Evolutionary conservation across 1,140 invertebrate genomes (phyloP).

Genomic region (Pachyrhynchus sulphureomaculatus): DNA sequence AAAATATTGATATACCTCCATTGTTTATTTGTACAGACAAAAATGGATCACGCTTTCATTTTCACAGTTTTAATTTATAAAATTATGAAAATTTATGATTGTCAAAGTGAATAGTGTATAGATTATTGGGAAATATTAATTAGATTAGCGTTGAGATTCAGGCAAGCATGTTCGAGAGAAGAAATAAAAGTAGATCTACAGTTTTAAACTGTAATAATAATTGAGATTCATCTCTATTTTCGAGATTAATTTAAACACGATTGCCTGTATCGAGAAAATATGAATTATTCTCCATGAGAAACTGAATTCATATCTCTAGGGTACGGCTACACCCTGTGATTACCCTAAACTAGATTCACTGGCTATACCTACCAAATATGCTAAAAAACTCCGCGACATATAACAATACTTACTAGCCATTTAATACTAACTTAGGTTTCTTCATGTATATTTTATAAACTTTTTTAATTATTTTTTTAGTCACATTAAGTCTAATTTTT

Average conservation of each 20-base stretch:
- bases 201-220: slow-evolving; percentile 1
- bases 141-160: slow-evolving; percentile 27
- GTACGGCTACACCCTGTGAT: slow-evolving; percentile 53
- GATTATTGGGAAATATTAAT: slow-evolving; percentile 35
- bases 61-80: slow-evolving; percentile 37
- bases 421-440: slow-evolving; percentile 41
- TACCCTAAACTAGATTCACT: slow-evolving; percentile 51
- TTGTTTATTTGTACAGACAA: slow-evolving; percentile 31
- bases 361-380: slow-evolving; percentile 43
- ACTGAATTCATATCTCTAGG: slow-evolving; percentile 47
- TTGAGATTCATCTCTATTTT: slow-evolving; percentile 25
- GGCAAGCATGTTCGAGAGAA: slow-evolving; percentile 29
- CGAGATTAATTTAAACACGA: slow-evolving; percentile 33
- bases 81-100: slow-evolving; percentile 47
- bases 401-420: slow-evolving; percentile 48
- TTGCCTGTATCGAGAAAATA: slow-evolving; percentile 37
- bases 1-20: slow-evolving; percentile 1
- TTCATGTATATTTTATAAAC: slow-evolving; percentile 29
- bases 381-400: slow-evolving; percentile 46
- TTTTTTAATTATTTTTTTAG: slow-evolving; percentile 8
- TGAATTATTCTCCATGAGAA: slow-evolving; percentile 34
- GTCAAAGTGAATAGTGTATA: slow-evolving; percentile 46
- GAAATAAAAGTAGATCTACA: neutral
- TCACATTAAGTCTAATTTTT: slow-evolving; percentile 11
- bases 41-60: slow-evolving; percentile 39